Evolutionary conservation across 2,113 vertebrate genomes (phyloP).

Genomic region (Electrona antarctica): DNA sequence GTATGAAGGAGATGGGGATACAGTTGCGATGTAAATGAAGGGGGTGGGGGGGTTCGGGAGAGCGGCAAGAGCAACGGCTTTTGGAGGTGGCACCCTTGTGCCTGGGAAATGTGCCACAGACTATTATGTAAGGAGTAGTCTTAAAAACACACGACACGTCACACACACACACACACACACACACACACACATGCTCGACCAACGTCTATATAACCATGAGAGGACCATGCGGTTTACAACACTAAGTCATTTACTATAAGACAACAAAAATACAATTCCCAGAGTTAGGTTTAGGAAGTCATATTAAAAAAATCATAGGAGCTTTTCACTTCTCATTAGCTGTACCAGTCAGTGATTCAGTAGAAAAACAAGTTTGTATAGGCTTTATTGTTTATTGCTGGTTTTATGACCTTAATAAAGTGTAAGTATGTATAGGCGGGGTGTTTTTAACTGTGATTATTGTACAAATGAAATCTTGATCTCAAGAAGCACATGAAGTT

Average conservation of each 20-base stretch:
- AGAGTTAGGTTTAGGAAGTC: constrained; percentile 90
- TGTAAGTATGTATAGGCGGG: constrained; percentile 99
- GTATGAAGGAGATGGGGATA: constrained; percentile 86
- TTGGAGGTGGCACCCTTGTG: constrained; percentile 66
- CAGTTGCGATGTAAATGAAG: constrained; percentile 82
- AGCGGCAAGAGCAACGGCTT: constrained; percentile 7
- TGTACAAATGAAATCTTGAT: constrained; percentile 98
- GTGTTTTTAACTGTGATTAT: constrained; percentile 99
- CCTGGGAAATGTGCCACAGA: constrained; percentile 80
- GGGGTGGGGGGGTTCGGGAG: constrained; percentile 64
- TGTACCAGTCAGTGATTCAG: constrained; percentile 94
- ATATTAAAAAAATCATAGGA: constrained; percentile 89
- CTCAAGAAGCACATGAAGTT: constrained; percentile 96
- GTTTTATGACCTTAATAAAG: constrained; percentile 96
- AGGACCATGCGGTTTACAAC: constrained; percentile 88
- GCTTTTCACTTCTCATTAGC: constrained; percentile 94
- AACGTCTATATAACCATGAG: constrained; percentile 82
- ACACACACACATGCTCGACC: constrained; percentile 69
- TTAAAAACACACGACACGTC: constrained; percentile 78
- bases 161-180: not conserved
- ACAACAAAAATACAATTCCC: constrained; percentile 82
- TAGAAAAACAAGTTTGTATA: constrained; percentile 95
- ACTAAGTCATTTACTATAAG: constrained; percentile 87
- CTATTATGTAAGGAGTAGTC: constrained; percentile 81
- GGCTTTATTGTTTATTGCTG: constrained; percentile 97